A percentile compares a stretch with the other conserved stretches of the same genome.
phyloP scores from a whole-genome alignment of 1,140 invertebrate species.

The Eueides isabella region DNA sequence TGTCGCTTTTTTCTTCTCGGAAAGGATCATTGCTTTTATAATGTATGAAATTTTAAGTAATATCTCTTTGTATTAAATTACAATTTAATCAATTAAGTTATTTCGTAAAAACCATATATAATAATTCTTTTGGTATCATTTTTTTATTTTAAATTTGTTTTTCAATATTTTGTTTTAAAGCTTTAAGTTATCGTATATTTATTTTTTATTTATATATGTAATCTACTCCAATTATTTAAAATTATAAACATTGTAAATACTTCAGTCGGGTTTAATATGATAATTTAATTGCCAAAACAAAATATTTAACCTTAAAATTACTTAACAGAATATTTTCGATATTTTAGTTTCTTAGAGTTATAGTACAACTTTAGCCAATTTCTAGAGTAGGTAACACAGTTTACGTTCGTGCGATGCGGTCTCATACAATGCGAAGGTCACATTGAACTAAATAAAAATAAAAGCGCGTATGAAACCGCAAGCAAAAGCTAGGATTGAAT shows the following conservation, averaged over 20 bases:
- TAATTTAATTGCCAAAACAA: background rate
- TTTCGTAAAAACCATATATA: background rate
- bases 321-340: background rate
- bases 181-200: background rate
- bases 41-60: background rate
- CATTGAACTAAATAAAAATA: conserved; percentile 7
- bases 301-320: background rate
- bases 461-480: background rate
- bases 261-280: background rate
- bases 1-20: background rate
- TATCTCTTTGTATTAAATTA: conserved; percentile 10
- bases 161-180: background rate
- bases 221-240: no score
- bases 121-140: background rate
- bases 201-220: background rate
- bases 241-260: background rate
- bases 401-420: background rate
- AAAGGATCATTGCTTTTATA: background rate
- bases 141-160: background rate
- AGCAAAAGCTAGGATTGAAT: background rate
- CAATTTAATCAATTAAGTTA: background rate
- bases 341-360: background rate
- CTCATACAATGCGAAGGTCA: conserved; percentile 4
- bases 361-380: background rate
- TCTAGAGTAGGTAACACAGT: background rate